These are phyloP conservation scores for Ceratina japonica DNA, from an alignment of 1,140 invertebrate species.

Conservation along the genomic window DNA sequence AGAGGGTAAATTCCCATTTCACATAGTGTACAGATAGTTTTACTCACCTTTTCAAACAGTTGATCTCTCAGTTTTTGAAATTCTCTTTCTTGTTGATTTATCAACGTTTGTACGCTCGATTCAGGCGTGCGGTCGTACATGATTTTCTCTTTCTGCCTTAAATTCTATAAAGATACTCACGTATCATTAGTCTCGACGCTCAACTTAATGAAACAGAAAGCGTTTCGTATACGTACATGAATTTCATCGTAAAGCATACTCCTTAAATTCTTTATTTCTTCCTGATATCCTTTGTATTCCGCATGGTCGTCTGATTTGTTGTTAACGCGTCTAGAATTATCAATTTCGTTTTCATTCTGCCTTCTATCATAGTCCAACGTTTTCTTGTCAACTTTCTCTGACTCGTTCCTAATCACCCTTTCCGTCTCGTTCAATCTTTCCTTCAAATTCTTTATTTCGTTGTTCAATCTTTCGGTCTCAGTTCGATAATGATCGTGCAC, in stretches of 20 bases:
- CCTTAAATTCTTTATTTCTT: slow-evolving; percentile 71
- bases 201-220: not conserved
- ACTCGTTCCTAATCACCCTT: slow-evolving; percentile 77
- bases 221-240: slow-evolving; percentile 56
- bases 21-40: no score
- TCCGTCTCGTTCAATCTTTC: slow-evolving; percentile 81
- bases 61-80: slow-evolving; percentile 70
- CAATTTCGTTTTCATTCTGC: slow-evolving; percentile 31
- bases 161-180: slow-evolving; percentile 39
- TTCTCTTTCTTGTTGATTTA: slow-evolving; percentile 73
- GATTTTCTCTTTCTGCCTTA: slow-evolving; percentile 50
- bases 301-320: slow-evolving; percentile 68
- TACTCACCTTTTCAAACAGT: slow-evolving; percentile 62
- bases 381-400: slow-evolving; percentile 70
- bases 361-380: slow-evolving; percentile 60
- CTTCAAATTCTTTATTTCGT: slow-evolving; percentile 82
- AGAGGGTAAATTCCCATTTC: no score
- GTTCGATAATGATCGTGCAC: slow-evolving; percentile 72
- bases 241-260: slow-evolving; percentile 72
- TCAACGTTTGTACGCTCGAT: slow-evolving; percentile 62
- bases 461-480: slow-evolving; percentile 81
- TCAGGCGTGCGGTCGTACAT: slow-evolving; percentile 55
- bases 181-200: slow-evolving; percentile 11
- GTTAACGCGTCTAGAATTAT: slow-evolving; percentile 6
- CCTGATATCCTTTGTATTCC: slow-evolving; percentile 75